Base-by-base conservation (phyloP, 2,797 vertebrate species). In the Sebastes ruberrimus region DNA sequence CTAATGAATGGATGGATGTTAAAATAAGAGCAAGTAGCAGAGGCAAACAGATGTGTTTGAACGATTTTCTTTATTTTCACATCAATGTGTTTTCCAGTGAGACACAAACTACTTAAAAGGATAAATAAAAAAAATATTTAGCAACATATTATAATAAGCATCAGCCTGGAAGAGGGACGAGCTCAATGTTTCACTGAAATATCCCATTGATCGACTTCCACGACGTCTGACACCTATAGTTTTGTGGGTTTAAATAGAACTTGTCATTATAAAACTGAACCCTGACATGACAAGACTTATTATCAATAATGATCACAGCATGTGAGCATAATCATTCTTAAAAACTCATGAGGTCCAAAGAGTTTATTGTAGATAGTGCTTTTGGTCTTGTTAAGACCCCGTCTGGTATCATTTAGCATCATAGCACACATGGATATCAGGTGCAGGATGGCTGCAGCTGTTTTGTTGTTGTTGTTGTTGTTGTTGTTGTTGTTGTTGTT, bases 141-240 rank as follows among this genome's bases (percentile, higher is more conserved):
- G 2, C 0, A 70, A 62, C 18, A n/a, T 52, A 52, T 20, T 52
- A 52, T 52, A 38, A n/a, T 9, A 8, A 65, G 74, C 3, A 62
- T 53, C 35, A 66, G 6, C 18, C 32, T 63, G 62, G 42, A 91
- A 93, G 83, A 77, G 65, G 88, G 88, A 86, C 1, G 6, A 89
- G 11, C 88, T 92, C 85, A 87, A 78, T 60, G 83, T 92, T 91
- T 90, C 42, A 16, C 22, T 76, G 73, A 89, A 91, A 93, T 84
- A 89, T 86, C 22, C 69, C 92, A 92, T 92, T 71, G 86, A 52
- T 91, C 63, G 9, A 86, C 84, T 87, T 79, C 82, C 78, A 66
- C 18, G 18, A 63, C 7, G 35, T 64, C 18, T 13, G 30, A 59
- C 9, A 61, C 6, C 6, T 18, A 32, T 25, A 74, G 35, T 10